Base-by-base conservation (phyloP, 2,888 invertebrate species). In the Callosobruchus maculatus region DNA sequence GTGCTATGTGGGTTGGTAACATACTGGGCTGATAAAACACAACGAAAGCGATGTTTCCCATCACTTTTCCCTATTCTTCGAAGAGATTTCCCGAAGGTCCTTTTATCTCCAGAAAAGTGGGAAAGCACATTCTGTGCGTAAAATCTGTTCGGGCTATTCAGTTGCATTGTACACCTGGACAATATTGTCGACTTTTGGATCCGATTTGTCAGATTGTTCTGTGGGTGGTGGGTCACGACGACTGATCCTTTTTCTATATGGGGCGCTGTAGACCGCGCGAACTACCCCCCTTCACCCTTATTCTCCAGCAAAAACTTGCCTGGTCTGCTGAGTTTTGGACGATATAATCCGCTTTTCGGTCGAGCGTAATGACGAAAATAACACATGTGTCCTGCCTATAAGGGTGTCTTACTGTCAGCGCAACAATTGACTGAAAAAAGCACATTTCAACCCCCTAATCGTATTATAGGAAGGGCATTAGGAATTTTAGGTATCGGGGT, bases 161-260 rank as follows among this genome's bases (percentile, higher is more conserved):
- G 13, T 18, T 77, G 77, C 80, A 86, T 87, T 86, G 86, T 86
- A 83, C 82, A 84, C 82, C 84, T 83, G 84, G 83, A 87, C 87
- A 87, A 87, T 87, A 87, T 87, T 87, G 86, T 87, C 88, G 88
- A 88, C 87, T 88, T 87, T 86, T 87, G 87, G 87, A 88, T 88
- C 87, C 87, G 88, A 87, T 88, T 88, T 88, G 87, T 87, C 86
- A 84, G 84, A 86, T 86, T 85, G 85, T 85, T 83, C 85, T 84
- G 86, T 85, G 86, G 86, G 86, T 86, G 85, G 86, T 86, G 85
- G 86, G 86, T 86, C 85, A 84, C 83, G 84, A 84, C 79, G 68
- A 21, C 68, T 84, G 86, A 86, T 86, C 85, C 85, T 86, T 86
- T 86, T 86, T 86, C 86, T 85, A 84, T 86, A 86, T 85, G 85